Evolutionary conservation across 2,113 vertebrate genomes (phyloP).

Genomic region (Erpornis zantholeuca): DNA sequence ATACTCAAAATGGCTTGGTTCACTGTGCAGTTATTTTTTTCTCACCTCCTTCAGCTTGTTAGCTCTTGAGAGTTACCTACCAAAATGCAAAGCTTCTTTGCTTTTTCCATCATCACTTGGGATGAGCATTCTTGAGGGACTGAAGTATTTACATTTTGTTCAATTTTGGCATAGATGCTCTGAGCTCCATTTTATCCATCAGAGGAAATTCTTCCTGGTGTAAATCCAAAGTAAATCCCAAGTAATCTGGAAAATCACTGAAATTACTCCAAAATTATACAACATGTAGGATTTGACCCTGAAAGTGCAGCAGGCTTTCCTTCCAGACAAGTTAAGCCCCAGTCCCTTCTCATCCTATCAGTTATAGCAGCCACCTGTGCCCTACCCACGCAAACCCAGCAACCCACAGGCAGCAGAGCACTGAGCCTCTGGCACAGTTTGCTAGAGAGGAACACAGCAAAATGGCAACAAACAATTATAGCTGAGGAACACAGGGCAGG

Average conservation of each 20-base stretch:
- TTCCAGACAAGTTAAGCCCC: not conserved
- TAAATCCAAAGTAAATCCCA: conserved; percentile 11
- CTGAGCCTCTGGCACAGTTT: not conserved
- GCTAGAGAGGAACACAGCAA: not conserved
- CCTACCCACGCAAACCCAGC: not conserved
- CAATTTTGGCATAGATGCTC: not conserved
- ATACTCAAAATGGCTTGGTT: not conserved
- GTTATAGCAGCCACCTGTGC: not conserved
- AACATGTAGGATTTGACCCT: not conserved
- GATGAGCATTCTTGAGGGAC: not conserved
- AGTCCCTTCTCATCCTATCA: not conserved
- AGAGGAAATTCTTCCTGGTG: not conserved
- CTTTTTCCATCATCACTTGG: not conserved
- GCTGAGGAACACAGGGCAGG: accelerated
- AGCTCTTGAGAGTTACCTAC: not conserved
- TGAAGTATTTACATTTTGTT: not conserved
- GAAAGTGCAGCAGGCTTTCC: not conserved
- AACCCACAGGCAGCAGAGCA: not conserved
- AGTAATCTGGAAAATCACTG: not conserved
- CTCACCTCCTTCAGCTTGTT: not conserved
- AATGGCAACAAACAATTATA: not conserved
- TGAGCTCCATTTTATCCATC: not conserved
- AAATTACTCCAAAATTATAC: not conserved
- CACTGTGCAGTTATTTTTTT: not conserved
- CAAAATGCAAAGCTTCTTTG: not conserved